A percentile compares a stretch with the other conserved stretches of the same genome.
These are phyloP conservation scores for Branchipolynoe longqiensis DNA, from an alignment of 2,888 invertebrate genomes.

Conservation along the genomic window DNA sequence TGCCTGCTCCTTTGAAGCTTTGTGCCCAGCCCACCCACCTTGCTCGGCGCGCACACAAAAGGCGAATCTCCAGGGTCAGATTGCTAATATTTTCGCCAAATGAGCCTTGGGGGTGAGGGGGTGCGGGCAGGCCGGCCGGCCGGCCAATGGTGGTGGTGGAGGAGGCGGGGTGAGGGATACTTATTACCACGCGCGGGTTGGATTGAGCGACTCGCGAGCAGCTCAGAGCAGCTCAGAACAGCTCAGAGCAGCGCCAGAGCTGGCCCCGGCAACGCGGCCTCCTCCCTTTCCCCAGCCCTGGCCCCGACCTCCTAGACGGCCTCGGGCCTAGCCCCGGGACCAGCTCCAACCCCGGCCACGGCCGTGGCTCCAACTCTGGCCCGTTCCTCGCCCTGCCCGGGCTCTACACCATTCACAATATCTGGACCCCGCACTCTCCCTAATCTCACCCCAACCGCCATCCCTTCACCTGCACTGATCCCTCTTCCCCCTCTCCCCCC, in stretches of 20 bases:
- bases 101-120: no score
- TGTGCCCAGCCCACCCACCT: neutral
- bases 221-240: neutral
- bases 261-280: neutral
- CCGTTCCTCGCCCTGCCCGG: no score
- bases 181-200: neutral
- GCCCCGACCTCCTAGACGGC: no score
- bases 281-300: neutral
- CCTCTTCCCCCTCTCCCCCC: neutral
- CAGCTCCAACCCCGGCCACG: no score
- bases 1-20: slow-evolving; percentile 51
- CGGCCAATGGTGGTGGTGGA: no score
- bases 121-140: no score
- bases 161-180: neutral
- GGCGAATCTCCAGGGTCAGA: slow-evolving; percentile 45
- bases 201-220: slow-evolving; percentile 21
- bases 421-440: no score
- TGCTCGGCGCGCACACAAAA: neutral
- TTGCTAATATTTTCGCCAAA: slow-evolving; percentile 55
- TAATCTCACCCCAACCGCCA: no score
- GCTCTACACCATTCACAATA: no score
- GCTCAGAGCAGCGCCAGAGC: neutral
- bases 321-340: no score
- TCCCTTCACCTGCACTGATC: neutral
- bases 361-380: no score